Percentiles rank a stretch among this genome's conserved stretches.
Evolutionary conservation across 2,888 invertebrate species (phyloP).

Genomic region (Pseudanteris insignis): DNA sequence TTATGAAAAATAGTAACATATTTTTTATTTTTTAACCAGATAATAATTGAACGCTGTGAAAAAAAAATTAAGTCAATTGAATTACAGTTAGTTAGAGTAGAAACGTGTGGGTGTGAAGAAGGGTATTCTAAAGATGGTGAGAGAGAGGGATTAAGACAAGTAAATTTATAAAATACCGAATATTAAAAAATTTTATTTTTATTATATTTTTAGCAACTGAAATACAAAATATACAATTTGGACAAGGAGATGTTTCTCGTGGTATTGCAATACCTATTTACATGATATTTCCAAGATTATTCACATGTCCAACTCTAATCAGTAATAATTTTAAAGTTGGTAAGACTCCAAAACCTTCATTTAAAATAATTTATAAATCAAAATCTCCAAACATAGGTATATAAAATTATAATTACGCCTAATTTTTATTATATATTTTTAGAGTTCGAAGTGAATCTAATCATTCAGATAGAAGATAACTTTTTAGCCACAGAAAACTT

Average conservation of each 20-base stretch:
- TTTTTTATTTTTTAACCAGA: slow-evolving; percentile 63
- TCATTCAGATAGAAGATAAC: slow-evolving; percentile 91
- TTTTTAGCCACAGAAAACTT: slow-evolving; percentile 95
- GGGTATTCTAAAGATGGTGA: slow-evolving; percentile 91
- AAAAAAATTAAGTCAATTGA: slow-evolving; percentile 91
- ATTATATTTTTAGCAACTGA: slow-evolving; percentile 84
- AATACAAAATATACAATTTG: slow-evolving; percentile 97
- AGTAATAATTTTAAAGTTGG: slow-evolving; percentile 96
- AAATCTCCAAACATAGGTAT: too few relatives aligned
- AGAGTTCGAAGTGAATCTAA: slow-evolving; percentile 96
- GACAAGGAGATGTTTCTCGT: slow-evolving; percentile 88
- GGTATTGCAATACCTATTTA: slow-evolving; percentile 87
- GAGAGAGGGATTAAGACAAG: slow-evolving; percentile 16
- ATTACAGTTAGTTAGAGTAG: slow-evolving; percentile 91
- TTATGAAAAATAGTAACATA: too few relatives aligned
- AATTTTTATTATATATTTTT: too few relatives aligned
- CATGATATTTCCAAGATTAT: slow-evolving; percentile 95
- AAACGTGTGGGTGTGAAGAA: slow-evolving; percentile 93
- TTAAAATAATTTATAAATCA: background rate
- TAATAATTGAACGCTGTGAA: slow-evolving; percentile 83
- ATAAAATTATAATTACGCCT: too few relatives aligned
- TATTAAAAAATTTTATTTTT: slow-evolving; percentile 17
- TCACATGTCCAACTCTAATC: slow-evolving; percentile 91
- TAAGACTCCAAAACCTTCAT: slow-evolving; percentile 63
- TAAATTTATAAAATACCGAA: slow-evolving; percentile 13